Percentiles rank a stretch among this genome's conserved stretches.
These are phyloP conservation scores for Platygyra sinensis DNA, from an alignment of 64 coral and sea anemone genomes.

Conservation along the genomic window DNA sequence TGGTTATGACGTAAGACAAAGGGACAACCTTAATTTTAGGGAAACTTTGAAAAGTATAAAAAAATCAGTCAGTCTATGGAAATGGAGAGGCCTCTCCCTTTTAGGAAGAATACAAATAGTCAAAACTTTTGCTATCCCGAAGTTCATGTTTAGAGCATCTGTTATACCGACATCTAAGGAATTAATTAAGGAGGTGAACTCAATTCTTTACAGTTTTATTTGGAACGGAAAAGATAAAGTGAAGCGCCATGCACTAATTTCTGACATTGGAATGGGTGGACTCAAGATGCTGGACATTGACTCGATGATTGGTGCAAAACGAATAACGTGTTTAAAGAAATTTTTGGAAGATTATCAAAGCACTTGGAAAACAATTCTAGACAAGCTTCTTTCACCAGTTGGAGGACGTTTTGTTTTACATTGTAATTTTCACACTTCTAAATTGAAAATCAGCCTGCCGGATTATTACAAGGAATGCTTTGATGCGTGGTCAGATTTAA, in stretches of 20 bases:
- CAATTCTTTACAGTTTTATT: conserved; percentile 4
- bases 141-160: conserved; percentile 23
- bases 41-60: conserved; percentile 11
- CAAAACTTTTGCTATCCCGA: conserved; percentile 47
- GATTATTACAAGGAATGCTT: conserved; percentile 36
- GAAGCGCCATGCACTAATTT: not conserved
- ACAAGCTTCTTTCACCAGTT: conserved; percentile 21
- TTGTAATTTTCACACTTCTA: not conserved
- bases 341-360: not conserved
- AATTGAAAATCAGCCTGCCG: conserved; percentile 22
- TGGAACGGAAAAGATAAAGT: conserved; percentile 22
- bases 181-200: conserved; percentile 14
- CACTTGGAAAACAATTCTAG: not conserved
- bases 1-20: not conserved
- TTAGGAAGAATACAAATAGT: not conserved
- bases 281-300: conserved; percentile 49
- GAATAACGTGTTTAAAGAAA: conserved; percentile 35
- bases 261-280: conserved; percentile 6
- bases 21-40: not conserved
- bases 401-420: conserved; percentile 25
- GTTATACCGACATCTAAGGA: conserved; percentile 8
- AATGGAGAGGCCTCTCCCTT: conserved; percentile 19
- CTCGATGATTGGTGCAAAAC: conserved; percentile 11
- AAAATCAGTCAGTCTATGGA: conserved; percentile 20
- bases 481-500: not conserved